Evolutionary conservation across 2,797 vertebrate genomes (phyloP).

Genomic region (Hapalemur alaotrensis): DNA sequence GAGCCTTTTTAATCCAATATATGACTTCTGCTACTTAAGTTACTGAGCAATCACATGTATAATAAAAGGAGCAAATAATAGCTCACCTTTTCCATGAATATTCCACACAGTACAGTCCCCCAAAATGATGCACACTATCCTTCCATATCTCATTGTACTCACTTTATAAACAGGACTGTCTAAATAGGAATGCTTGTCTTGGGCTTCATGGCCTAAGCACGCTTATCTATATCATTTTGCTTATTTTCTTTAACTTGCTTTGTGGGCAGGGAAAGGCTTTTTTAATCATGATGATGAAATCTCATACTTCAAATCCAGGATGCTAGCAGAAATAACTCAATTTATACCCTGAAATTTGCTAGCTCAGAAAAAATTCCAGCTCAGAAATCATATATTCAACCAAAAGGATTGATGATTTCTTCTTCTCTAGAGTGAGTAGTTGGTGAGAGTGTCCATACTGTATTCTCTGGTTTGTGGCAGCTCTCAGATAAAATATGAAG

Average conservation of each 20-base stretch:
- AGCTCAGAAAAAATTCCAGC: background rate
- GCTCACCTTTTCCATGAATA: background rate
- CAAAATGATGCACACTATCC: background rate
- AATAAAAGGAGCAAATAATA: background rate
- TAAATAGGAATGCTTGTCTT: background rate
- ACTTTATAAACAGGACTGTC: background rate
- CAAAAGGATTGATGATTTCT: background rate
- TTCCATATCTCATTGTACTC: background rate
- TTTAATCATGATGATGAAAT: background rate
- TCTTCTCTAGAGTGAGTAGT: background rate
- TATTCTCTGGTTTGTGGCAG: background rate
- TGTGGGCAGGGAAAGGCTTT: background rate
- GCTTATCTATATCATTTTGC: background rate
- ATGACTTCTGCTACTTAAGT: background rate
- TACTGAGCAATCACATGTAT: background rate
- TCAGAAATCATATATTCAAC: background rate
- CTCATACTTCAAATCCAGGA: background rate
- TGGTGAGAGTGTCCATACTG: background rate
- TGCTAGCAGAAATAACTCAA: conserved; percentile 2
- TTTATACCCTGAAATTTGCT: conserved; percentile 14
- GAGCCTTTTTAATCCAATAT: background rate
- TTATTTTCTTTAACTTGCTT: conserved; percentile 4
- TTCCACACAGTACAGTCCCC: background rate
- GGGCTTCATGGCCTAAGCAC: background rate
- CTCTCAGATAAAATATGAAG: background rate